Evolutionary conservation across 2,113 vertebrate genomes (phyloP).

Genomic region (crab-eating macaque (Macaca fascicularis)): DNA sequence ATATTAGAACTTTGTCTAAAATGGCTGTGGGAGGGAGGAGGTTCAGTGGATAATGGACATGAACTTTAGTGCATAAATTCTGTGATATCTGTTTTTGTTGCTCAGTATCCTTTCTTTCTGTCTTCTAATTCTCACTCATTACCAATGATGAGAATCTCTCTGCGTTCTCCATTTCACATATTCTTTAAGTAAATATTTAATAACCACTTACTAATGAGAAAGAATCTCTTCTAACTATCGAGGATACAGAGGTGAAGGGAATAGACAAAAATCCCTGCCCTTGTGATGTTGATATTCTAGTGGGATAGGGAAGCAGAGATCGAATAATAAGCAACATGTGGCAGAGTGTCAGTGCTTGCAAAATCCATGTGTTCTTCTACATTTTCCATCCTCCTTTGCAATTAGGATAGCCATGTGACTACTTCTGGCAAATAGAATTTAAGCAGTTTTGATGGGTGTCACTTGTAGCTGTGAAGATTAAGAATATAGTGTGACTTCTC

Average conservation of each 20-base stretch:
- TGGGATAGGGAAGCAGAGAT: not conserved
- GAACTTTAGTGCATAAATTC: not conserved
- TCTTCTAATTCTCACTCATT: not conserved
- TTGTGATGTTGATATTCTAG: not conserved
- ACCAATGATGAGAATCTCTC: not conserved
- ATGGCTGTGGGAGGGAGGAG: not conserved
- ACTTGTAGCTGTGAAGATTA: not conserved
- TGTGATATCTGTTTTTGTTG: not conserved
- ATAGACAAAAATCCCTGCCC: not conserved
- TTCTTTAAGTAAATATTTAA: not conserved
- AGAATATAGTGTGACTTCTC: not conserved
- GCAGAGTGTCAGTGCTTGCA: not conserved
- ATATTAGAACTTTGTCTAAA: conserved; percentile 16
- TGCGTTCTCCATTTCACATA: not conserved
- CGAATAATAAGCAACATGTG: not conserved
- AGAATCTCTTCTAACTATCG: not conserved
- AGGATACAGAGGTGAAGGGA: not conserved
- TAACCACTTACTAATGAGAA: not conserved
- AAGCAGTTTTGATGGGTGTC: not conserved
- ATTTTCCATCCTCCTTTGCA: not conserved
- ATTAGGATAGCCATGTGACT: not conserved
- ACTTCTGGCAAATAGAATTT: not conserved
- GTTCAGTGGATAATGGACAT: not conserved
- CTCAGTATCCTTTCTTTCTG: not conserved
- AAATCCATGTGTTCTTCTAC: not conserved